Evolutionary conservation across 2,888 invertebrate species (phyloP).

Genomic region (Ctena decussata): DNA sequence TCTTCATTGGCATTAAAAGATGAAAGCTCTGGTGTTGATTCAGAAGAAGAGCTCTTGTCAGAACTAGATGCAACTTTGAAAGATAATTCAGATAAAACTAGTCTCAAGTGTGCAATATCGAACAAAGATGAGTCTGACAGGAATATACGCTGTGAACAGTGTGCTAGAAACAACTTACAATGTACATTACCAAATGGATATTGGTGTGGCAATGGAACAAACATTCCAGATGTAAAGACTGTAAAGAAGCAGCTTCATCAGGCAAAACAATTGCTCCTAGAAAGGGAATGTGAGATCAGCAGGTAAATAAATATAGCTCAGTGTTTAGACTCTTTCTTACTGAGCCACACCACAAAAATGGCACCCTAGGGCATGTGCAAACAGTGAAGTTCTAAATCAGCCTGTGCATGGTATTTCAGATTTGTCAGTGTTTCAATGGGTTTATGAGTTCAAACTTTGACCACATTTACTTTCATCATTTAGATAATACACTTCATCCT

Average conservation of each 20-base stretch:
- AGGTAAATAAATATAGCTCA: slow-evolving; percentile 43
- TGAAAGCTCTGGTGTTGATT: slow-evolving; percentile 25
- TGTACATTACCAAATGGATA: slow-evolving; percentile 31
- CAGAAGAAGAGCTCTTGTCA: slow-evolving; percentile 77
- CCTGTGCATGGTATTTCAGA: no score
- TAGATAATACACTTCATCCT: no score
- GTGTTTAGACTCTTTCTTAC: no score
- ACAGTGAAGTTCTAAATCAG: no score
- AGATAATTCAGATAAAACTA: slow-evolving; percentile 22
- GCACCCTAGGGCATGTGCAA: no score
- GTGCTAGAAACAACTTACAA: slow-evolving; percentile 48
- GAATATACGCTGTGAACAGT: slow-evolving; percentile 55
- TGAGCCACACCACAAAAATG: no score
- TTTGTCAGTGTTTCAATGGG: no score
- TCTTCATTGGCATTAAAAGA: not conserved
- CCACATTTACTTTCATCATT: no score
- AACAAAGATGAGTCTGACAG: slow-evolving; percentile 6
- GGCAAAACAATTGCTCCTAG: slow-evolving; percentile 68
- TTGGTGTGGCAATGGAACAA: slow-evolving; percentile 12
- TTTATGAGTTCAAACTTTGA: no score
- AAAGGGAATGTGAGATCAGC: slow-evolving; percentile 71
- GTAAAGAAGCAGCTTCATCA: slow-evolving; percentile 71
- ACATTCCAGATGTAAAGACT: slow-evolving; percentile 59
- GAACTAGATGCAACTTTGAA: slow-evolving; percentile 78
- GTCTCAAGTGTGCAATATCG: slow-evolving; percentile 43